phyloP scores from a whole-genome alignment of 2,797 vertebrate genomes.

The Micropoecilia bifurca region DNA sequence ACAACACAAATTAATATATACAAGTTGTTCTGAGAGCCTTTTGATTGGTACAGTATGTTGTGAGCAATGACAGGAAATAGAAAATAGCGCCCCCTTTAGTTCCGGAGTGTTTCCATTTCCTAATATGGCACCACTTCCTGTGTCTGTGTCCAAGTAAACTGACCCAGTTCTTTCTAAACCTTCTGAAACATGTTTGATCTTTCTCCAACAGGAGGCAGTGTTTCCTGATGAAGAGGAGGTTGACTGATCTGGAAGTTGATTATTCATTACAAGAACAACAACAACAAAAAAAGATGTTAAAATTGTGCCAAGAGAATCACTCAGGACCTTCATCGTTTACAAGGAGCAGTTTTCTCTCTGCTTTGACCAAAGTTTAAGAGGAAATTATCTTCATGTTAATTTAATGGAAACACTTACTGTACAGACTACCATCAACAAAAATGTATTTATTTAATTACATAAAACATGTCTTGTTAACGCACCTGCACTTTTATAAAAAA shows the following conservation, averaged over 20 bases:
- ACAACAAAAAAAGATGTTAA: neutral
- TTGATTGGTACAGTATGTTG: too few relatives aligned
- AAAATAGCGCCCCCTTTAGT: too few relatives aligned
- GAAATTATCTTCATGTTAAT: neutral
- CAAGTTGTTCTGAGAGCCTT: too few relatives aligned
- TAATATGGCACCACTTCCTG: too few relatives aligned
- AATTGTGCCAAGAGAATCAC: neutral
- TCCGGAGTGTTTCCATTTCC: too few relatives aligned
- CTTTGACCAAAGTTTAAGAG: neutral
- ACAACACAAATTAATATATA: too few relatives aligned
- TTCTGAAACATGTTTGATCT: neutral
- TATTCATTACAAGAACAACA: neutral
- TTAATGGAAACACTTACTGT: neutral
- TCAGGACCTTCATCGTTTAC: neutral
- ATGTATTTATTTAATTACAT: neutral
- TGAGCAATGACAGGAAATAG: too few relatives aligned
- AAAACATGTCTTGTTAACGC: neutral
- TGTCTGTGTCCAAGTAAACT: too few relatives aligned
- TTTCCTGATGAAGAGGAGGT: conserved; percentile 72
- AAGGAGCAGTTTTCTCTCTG: neutral
- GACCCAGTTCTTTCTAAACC: too few relatives aligned
- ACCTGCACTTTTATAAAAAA: conserved; percentile 14
- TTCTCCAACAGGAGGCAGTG: conserved; percentile 73
- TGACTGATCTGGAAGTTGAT: conserved; percentile 40
- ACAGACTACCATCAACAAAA: neutral